These are phyloP conservation scores for Threskiornis aethiopicus DNA, from an alignment of 2,797 vertebrate genomes.

Conservation along the genomic window DNA sequence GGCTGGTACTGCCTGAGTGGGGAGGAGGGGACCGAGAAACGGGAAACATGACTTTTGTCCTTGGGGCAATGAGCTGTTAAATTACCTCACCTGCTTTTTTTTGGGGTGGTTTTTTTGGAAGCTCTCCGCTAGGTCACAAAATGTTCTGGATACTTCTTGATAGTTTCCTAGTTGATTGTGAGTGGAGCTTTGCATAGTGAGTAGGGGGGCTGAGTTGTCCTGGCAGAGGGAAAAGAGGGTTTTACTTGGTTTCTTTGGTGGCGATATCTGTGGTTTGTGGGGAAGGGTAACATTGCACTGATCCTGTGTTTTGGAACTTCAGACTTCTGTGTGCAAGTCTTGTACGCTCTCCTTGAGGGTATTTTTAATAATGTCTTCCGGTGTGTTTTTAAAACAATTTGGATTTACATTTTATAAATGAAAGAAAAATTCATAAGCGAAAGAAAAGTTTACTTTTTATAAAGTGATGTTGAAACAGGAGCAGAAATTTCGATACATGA, in stretches of 20 bases:
- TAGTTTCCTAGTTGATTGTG: neutral
- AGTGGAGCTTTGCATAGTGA: neutral
- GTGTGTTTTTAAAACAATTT: neutral
- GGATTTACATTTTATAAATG: neutral
- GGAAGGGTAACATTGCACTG: neutral
- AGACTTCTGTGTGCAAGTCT: neutral
- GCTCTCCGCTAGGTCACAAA: neutral
- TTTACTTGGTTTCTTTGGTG: neutral
- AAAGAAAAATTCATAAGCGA: neutral
- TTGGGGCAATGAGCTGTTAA: neutral
- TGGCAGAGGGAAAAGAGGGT: neutral
- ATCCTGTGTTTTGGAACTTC: neutral
- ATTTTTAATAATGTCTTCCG: neutral
- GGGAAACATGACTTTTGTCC: neutral
- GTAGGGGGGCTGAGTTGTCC: neutral
- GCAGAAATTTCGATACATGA: neutral
- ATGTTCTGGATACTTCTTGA: neutral
- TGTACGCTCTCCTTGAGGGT: fast-evolving
- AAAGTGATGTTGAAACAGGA: neutral
- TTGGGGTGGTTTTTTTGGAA: neutral
- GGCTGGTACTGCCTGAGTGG: neutral
- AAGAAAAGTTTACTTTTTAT: neutral
- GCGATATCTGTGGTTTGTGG: neutral
- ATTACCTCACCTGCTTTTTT: neutral
- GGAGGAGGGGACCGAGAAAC: neutral